Evolutionary conservation across 2,888 invertebrate genomes (phyloP).

Genomic region (Athrips mouffetella): DNA sequence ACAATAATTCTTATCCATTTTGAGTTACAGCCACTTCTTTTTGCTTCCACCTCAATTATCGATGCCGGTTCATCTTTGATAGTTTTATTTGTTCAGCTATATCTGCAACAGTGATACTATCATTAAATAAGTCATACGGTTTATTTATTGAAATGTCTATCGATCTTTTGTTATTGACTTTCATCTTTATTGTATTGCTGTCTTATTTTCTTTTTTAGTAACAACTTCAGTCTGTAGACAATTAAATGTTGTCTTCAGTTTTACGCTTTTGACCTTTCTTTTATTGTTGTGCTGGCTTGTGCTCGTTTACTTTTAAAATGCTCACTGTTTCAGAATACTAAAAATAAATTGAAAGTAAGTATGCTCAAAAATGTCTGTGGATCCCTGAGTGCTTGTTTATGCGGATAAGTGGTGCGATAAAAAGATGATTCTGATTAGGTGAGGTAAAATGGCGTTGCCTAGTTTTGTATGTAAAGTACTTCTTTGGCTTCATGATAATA

Average conservation of each 20-base stretch:
- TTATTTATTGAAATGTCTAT: constrained; percentile 6
- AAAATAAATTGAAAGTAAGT: too few relatives aligned
- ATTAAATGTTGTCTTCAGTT: background rate
- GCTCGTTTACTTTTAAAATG: too few relatives aligned
- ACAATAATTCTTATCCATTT: constrained; percentile 5
- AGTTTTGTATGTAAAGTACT: background rate
- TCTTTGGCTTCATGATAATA: too few relatives aligned
- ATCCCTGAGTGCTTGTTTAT: constrained; percentile 26
- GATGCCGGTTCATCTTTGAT: background rate
- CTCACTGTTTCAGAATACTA: too few relatives aligned
- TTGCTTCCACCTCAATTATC: constrained; percentile 5
- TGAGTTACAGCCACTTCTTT: background rate
- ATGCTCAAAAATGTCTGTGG: background rate
- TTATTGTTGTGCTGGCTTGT: background rate
- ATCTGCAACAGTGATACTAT: background rate
- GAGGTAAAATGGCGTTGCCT: constrained; percentile 38
- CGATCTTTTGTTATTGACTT: background rate
- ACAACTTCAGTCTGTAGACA: background rate
- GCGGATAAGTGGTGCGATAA: constrained; percentile 42
- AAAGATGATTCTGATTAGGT: constrained; percentile 52
- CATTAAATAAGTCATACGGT: constrained; percentile 2
- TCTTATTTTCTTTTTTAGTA: constrained; percentile 1
- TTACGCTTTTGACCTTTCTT: background rate
- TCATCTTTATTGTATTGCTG: background rate
- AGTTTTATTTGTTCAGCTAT: constrained; percentile 4